Conservation (phyloP, 2,888 invertebrate species). For the Lacanobia oleracea region DNA sequence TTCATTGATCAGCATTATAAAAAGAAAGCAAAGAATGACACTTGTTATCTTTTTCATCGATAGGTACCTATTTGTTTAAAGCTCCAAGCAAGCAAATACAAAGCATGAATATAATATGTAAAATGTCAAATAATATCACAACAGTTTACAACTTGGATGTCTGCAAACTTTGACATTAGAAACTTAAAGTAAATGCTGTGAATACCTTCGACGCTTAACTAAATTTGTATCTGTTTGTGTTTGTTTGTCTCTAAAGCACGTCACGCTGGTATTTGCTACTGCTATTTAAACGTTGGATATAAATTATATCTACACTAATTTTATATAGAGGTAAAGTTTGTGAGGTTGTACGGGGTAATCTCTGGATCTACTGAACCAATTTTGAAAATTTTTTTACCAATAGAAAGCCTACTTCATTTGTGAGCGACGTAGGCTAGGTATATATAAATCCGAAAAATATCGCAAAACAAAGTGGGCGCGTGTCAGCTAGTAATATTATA, state of each 20-base stretch:
- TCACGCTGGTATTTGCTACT: neutral
- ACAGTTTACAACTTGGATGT: neutral
- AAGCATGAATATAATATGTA: neutral
- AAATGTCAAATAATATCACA: constrained; percentile 36
- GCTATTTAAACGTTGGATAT: neutral
- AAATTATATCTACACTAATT: no score
- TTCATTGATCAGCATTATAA: no score
- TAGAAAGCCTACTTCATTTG: no score
- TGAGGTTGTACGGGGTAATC: no score
- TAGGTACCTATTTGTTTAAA: neutral
- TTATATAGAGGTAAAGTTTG: no score
- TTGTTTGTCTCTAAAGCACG: neutral
- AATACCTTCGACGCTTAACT: constrained; percentile 5
- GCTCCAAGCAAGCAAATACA: neutral
- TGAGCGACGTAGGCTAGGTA: no score
- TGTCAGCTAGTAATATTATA: no score
- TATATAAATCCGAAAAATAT: no score
- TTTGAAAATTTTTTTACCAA: no score
- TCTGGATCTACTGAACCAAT: no score
- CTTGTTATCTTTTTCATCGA: neutral
- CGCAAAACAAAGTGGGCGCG: no score
- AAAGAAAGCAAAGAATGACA: neutral
- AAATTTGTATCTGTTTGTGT: constrained; percentile 1
- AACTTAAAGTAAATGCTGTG: constrained; percentile 23
- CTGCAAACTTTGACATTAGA: constrained; percentile 20